These are phyloP conservation scores for Arothron firmamentum DNA, from an alignment of 2,113 vertebrate genomes.

Conservation along the genomic window DNA sequence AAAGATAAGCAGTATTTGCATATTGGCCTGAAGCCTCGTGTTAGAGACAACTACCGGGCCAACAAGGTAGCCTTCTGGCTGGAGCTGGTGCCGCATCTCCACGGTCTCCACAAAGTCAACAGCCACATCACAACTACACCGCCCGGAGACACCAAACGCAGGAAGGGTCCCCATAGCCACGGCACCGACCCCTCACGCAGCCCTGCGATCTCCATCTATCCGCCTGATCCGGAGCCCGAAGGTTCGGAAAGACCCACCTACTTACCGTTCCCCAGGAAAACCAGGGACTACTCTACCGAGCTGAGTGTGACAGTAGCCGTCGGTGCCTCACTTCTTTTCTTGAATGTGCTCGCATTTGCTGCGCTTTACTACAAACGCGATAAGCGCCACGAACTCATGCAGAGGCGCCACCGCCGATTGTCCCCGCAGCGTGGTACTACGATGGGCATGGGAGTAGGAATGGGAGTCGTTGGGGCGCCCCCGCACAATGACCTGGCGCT, in stretches of 20 bases:
- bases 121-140: slow-evolving; percentile 86
- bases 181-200: slow-evolving; percentile 52
- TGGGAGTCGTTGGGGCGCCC: slow-evolving; percentile 68
- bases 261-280: slow-evolving; percentile 87
- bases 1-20: slow-evolving; percentile 98
- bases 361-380: slow-evolving; percentile 98
- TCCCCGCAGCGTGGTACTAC: slow-evolving; percentile 83
- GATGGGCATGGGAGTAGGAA: slow-evolving; percentile 65
- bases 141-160: slow-evolving; percentile 77
- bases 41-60: slow-evolving; percentile 97
- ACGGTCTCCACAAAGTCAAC: slow-evolving; percentile 86
- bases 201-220: slow-evolving; percentile 80
- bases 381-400: slow-evolving; percentile 93
- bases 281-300: slow-evolving; percentile 96
- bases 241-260: slow-evolving; percentile 80
- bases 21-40: slow-evolving; percentile 96
- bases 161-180: slow-evolving; percentile 67
- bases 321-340: slow-evolving; percentile 92
- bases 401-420: slow-evolving; percentile 81
- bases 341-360: slow-evolving; percentile 96
- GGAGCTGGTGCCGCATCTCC: slow-evolving; percentile 95
- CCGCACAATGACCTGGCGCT: slow-evolving; percentile 90
- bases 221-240: slow-evolving; percentile 82
- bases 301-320: slow-evolving; percentile 96
- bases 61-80: slow-evolving; percentile 99